Base-by-base conservation (phyloP, 2,888 invertebrate genomes). In the Amaurobius ferox region DNA sequence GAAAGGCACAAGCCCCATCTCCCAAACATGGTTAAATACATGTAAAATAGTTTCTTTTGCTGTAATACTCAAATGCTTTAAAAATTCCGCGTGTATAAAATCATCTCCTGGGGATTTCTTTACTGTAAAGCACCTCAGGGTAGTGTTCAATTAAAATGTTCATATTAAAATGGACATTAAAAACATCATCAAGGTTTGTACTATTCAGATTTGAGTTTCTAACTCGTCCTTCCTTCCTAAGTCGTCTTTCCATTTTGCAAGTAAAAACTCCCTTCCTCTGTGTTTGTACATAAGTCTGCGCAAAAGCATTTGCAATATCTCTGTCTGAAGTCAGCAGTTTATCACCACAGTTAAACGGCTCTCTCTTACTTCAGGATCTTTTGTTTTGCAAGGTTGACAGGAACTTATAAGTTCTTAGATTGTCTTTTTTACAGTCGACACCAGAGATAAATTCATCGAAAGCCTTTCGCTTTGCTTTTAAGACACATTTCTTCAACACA, bases 291-390 rank as follows among this genome's bases (percentile, higher is more conserved):
- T 55, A 67, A 1, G 30, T 35, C 19, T 66, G 9, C 19, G 44
- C 62, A 64, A 62, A 62, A 62, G 16, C 30, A 62, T 76, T 66
- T 66, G 0, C 29, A 40, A 76, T 66, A 11, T 40, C 64, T 40
- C 19, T 29, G 66, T 66, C 44, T 66, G 39, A 73, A 73, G 16
- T 26, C 2, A 26, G 29, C n/a, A 16, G 16, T 44, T n/a, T 44
- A n/a, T 2, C 44, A 16, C n/a, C 16, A 13, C n/a, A 44, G n/a
- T 16, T 11, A 44, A 44, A 16, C 9, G 44, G 44, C n/a, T 16
- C n/a, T n/a, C 44, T 44, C 44, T 44, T 44, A 16, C 16, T 11
- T 9, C 16, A 16, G 2, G 44, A 44, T 44, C n/a, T 44, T n/a
- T 44, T 44, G n/a, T 44, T 44, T 44, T 11, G 9, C n/a, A 74